These are phyloP conservation scores for Halichondria panicea DNA, from an alignment of 37 sponge, comb jelly and placozoan genomes.

Conservation along the genomic window DNA sequence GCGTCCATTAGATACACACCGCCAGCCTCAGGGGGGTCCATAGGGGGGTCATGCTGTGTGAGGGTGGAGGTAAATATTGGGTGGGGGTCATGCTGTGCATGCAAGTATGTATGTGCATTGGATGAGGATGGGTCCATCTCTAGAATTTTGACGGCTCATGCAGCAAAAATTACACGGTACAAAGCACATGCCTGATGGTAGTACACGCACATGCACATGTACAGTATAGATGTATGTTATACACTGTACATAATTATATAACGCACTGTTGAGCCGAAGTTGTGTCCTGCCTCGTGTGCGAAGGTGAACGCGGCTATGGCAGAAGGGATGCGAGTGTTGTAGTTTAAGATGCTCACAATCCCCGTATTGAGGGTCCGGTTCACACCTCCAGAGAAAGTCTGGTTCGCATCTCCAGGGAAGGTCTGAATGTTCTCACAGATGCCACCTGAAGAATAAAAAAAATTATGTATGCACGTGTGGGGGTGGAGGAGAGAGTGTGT, in stretches of 20 bases:
- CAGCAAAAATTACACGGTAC: background rate
- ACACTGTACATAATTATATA: conserved; percentile 31
- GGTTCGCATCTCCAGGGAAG: too few species aligned
- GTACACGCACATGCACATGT: background rate
- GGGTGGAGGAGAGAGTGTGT: too few species aligned
- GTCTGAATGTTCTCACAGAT: conserved; percentile 74
- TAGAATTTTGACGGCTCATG: background rate
- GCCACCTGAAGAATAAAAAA: too few species aligned
- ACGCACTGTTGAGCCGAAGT: conserved; percentile 95
- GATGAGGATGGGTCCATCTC: background rate
- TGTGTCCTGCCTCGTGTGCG: conserved; percentile 96
- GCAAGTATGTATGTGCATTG: too few species aligned
- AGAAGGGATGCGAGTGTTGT: conserved; percentile 49
- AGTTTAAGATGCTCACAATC: conserved; percentile 87
- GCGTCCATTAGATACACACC: conserved; percentile 92
- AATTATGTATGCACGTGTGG: too few species aligned
- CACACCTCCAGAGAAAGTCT: conserved; percentile 11
- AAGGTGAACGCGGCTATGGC: conserved; percentile 72
- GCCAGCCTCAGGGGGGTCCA: background rate
- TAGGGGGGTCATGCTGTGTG: conserved; percentile 38
- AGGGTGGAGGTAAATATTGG: background rate
- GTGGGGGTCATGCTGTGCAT: too few species aligned
- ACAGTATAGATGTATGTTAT: conserved; percentile 9
- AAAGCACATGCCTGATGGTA: background rate
- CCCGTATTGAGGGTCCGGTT: conserved; percentile 81